Evolutionary conservation across 2,113 vertebrate species (phyloP).

Genomic region (Cebus imitator): DNA sequence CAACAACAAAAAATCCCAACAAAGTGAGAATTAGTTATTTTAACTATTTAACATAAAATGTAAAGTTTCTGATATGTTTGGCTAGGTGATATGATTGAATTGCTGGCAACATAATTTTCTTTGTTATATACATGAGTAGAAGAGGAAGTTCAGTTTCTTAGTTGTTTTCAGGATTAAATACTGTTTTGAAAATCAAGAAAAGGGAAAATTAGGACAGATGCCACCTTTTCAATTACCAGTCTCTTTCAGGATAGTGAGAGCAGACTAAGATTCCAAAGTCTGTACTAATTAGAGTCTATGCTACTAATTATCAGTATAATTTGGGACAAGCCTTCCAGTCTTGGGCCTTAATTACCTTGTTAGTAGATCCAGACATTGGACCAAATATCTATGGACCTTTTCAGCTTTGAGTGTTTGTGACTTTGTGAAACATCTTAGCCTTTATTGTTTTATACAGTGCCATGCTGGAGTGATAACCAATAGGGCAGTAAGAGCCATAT

Average conservation of each 20-base stretch:
- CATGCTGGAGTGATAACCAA: not conserved
- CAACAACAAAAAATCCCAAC: not conserved
- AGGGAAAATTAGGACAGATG: conserved; percentile 32
- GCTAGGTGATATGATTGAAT: not conserved
- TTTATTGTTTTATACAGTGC: not conserved
- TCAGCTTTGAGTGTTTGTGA: not conserved
- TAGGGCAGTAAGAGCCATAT: not conserved
- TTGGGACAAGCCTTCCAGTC: not conserved
- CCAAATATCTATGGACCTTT: not conserved
- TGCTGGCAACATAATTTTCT: not conserved
- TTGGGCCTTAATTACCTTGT: not conserved
- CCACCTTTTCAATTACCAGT: not conserved
- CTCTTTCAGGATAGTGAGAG: conserved; percentile 10
- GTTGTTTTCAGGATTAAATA: not conserved
- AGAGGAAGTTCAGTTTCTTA: not conserved
- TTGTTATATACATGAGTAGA: not conserved
- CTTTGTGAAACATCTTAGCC: not conserved
- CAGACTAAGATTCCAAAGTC: not conserved
- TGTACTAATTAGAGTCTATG: not conserved
- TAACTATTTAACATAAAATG: not conserved
- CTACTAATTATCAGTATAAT: not conserved
- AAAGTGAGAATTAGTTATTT: conserved; percentile 10
- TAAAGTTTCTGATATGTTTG: conserved; percentile 19
- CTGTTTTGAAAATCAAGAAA: conserved; percentile 41
- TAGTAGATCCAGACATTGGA: not conserved